These are phyloP conservation scores for Nomada ferruginata DNA, from an alignment of 2,888 invertebrate genomes.

Conservation along the genomic window DNA sequence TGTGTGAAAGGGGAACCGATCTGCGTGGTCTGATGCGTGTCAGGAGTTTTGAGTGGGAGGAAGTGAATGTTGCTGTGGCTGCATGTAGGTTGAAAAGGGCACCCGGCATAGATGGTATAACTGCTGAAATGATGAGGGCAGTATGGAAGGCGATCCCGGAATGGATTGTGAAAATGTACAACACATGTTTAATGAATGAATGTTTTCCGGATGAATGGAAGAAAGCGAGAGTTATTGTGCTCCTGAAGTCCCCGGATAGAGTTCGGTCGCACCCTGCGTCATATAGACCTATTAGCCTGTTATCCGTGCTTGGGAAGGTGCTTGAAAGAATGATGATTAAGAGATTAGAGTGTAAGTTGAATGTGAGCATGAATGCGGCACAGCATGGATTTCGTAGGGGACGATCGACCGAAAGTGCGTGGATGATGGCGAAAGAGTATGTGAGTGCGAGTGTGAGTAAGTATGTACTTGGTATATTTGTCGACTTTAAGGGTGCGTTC, in stretches of 20 bases:
- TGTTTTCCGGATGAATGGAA: no score
- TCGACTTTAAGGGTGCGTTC: not conserved
- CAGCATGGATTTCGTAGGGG: conserved; percentile 17
- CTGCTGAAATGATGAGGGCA: not conserved
- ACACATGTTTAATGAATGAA: no score
- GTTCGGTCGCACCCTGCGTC: conserved; percentile 2
- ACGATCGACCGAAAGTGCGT: conserved; percentile 12
- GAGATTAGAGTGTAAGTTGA: not conserved
- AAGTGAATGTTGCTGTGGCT: not conserved
- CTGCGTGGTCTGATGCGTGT: not conserved
- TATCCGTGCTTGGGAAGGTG: not conserved
- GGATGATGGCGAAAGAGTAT: not conserved
- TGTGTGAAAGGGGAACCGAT: not conserved
- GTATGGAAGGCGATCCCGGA: conserved; percentile 1
- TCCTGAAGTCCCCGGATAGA: not conserved
- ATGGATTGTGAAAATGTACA: not conserved
- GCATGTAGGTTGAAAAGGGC: not conserved
- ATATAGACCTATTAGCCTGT: conserved; percentile 12
- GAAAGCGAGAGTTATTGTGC: not conserved
- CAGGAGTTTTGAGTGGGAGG: not conserved
- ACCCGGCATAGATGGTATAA: conserved; percentile 5
- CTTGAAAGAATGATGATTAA: conserved; percentile 7
- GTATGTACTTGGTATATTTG: not conserved
- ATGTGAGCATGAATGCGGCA: not conserved
- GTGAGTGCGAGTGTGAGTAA: not conserved